These are phyloP conservation scores for Vultur gryphus DNA, from an alignment of 2,797 vertebrate genomes.

Conservation along the genomic window DNA sequence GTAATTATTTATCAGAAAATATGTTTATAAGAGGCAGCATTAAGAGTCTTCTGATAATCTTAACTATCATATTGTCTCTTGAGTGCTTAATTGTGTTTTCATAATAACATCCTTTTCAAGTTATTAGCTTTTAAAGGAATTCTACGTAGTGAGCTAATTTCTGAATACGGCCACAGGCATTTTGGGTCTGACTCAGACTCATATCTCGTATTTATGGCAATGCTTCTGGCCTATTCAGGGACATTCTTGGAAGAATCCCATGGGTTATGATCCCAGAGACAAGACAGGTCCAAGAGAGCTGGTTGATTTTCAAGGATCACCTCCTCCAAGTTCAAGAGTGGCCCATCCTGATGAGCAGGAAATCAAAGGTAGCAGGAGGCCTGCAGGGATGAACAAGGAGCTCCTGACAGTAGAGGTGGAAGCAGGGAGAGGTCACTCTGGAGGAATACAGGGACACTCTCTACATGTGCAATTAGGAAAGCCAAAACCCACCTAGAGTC, in stretches of 20 bases:
- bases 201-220: background rate
- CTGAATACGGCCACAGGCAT: background rate
- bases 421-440: background rate
- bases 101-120: background rate
- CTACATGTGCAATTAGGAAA: background rate
- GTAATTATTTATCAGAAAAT: background rate
- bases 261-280: background rate
- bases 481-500: background rate
- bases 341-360: background rate
- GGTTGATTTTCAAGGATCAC: background rate
- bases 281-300: background rate
- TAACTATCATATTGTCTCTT: background rate
- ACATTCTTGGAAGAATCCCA: background rate
- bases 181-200: background rate
- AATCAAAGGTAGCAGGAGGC: background rate
- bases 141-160: background rate
- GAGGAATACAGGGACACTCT: background rate
- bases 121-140: background rate
- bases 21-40: background rate
- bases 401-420: background rate
- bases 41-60: background rate
- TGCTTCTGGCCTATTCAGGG: background rate
- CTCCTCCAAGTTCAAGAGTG: background rate
- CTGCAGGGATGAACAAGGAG: background rate
- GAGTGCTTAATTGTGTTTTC: background rate